These are phyloP conservation scores for Diarsia dahlii DNA, from an alignment of 2,888 invertebrate genomes.

Conservation along the genomic window DNA sequence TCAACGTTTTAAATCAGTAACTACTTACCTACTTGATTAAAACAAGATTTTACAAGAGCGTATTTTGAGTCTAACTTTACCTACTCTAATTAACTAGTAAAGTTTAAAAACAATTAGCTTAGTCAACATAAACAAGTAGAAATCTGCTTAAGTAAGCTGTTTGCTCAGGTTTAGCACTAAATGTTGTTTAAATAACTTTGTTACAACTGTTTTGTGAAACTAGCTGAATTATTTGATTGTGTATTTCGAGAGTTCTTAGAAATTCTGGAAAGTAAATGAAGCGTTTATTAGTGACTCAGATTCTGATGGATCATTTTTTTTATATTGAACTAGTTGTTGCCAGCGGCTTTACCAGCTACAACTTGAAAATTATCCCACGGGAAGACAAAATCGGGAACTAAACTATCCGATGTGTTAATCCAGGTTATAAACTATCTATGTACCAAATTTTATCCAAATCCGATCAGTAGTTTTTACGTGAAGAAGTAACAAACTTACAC, in stretches of 20 bases:
- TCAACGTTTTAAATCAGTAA: neutral
- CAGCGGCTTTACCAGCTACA: too few species aligned
- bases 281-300: neutral
- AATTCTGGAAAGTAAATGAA: neutral
- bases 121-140: slow-evolving; percentile 2
- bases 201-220: slow-evolving; percentile 6
- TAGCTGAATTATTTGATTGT: slow-evolving; percentile 9
- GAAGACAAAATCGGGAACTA: too few species aligned
- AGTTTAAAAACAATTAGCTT: slow-evolving; percentile 25
- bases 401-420: too few species aligned
- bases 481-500: too few species aligned
- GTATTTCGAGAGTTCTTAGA: neutral
- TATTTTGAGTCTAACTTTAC: slow-evolving; percentile 5
- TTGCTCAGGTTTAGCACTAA: slow-evolving; percentile 3
- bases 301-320: neutral
- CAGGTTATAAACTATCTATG: too few species aligned
- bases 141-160: slow-evolving; percentile 2
- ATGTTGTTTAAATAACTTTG: slow-evolving; percentile 7
- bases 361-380: too few species aligned
- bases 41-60: neutral
- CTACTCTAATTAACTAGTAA: neutral
- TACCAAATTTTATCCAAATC: too few species aligned
- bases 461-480: too few species aligned
- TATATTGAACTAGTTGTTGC: neutral
- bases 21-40: slow-evolving; percentile 3